A percentile compares a stretch with the other conserved stretches of the same genome.
phyloP scores from a whole-genome alignment of 2,888 invertebrate species.

The Caenorhabditis auriculariae region DNA sequence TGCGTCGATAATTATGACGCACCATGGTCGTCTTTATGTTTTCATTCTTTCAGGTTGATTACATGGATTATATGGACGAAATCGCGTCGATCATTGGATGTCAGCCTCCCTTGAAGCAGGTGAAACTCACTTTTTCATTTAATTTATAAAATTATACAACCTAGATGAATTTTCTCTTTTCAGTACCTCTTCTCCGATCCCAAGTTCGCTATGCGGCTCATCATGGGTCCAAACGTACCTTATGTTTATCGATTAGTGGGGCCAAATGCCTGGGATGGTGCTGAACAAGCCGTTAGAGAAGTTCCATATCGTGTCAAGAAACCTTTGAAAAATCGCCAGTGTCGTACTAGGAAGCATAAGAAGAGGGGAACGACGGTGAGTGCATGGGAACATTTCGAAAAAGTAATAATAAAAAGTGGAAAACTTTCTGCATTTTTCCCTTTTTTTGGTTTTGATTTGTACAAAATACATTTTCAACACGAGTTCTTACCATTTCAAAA shows the following conservation, averaged over 20 bases:
- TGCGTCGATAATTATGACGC: neutral
- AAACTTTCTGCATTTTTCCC: neutral
- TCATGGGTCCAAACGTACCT: conserved; percentile 58
- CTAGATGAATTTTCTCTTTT: neutral
- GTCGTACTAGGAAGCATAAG: conserved; percentile 52
- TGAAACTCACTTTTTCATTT: conserved; percentile 6
- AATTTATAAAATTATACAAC: neutral
- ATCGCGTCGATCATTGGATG: conserved; percentile 55
- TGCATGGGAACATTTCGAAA: neutral
- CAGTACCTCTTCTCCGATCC: conserved; percentile 47
- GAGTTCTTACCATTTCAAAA: neutral
- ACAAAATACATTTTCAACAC: conserved; percentile 5
- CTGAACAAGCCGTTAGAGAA: conserved; percentile 43
- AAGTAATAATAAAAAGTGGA: neutral
- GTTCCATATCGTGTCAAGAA: conserved; percentile 53
- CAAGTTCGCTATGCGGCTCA: conserved; percentile 47
- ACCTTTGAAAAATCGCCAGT: conserved; percentile 55
- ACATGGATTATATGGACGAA: conserved; percentile 61
- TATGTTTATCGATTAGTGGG: conserved; percentile 58
- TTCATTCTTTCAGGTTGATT: conserved; percentile 37
- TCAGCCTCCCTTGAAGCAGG: conserved; percentile 44
- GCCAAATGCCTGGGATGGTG: conserved; percentile 51
- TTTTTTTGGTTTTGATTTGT: conserved; percentile 1
- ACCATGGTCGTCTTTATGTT: neutral
- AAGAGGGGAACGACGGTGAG: conserved; percentile 46